Percentiles rank a stretch among this genome's conserved stretches.
phyloP scores from a whole-genome alignment of 2,113 vertebrate species.

The Nematolebias whitei region DNA sequence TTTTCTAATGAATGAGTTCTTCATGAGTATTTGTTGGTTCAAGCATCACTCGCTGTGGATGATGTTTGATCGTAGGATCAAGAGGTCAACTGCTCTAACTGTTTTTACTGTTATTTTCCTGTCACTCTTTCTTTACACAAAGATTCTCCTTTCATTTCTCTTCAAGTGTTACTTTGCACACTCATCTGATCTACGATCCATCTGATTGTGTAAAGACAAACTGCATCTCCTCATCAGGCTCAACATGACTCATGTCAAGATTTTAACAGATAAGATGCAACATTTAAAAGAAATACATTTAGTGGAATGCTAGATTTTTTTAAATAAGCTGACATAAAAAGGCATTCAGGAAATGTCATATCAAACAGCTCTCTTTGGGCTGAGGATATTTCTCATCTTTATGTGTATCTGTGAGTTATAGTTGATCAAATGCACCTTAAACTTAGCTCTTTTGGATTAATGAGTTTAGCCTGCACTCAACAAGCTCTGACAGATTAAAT shows the following conservation, averaged over 20 bases:
- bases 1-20: neutral
- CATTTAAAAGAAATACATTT: slow-evolving; percentile 13
- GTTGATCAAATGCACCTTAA: no score
- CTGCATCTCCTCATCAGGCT: neutral
- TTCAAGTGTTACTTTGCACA: slow-evolving; percentile 21
- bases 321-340: neutral
- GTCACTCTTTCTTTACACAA: neutral
- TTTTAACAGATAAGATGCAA: neutral
- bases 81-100: no score
- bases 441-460: no score
- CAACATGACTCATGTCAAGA: slow-evolving; percentile 30
- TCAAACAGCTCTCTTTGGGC: neutral
- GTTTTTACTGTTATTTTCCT: no score
- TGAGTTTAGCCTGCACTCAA: no score
- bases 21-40: neutral
- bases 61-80: no score
- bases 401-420: no score
- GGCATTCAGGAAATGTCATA: no score
- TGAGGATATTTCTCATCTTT: no score
- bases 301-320: neutral
- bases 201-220: slow-evolving; percentile 67
- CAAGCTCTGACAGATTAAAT: neutral
- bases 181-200: slow-evolving; percentile 24
- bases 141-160: slow-evolving; percentile 14
- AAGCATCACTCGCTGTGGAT: no score